Conservation (phyloP, 2,888 invertebrate species). For the Ichneumoninae sp. region DNA sequence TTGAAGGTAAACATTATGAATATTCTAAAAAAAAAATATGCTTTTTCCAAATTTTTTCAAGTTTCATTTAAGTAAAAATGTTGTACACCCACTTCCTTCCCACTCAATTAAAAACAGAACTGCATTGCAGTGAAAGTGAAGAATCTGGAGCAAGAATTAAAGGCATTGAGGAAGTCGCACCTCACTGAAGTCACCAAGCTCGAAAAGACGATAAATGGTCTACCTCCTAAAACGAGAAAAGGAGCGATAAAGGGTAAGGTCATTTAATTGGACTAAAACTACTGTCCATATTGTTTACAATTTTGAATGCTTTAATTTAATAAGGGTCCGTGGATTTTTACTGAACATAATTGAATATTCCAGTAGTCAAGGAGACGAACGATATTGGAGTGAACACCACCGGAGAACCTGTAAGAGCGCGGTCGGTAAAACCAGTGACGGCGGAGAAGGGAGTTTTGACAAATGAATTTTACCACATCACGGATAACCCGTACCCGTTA, state of each 20-base stretch:
- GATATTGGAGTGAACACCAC: constrained; percentile 62
- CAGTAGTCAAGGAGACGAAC: constrained; percentile 33
- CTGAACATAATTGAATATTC: not conserved
- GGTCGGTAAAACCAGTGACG: constrained; percentile 33
- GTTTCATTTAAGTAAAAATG: no score
- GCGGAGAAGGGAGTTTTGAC: constrained; percentile 69
- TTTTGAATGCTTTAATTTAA: not conserved
- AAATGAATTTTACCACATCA: constrained; percentile 70
- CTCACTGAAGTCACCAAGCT: constrained; percentile 46
- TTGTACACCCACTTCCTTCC: not conserved
- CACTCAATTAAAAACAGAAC: not conserved
- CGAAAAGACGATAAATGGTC: constrained; percentile 25
- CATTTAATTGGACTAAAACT: not conserved
- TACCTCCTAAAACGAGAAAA: constrained; percentile 59
- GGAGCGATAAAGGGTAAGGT: constrained; percentile 17
- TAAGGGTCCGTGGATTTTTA: not conserved
- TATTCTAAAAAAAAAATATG: not conserved
- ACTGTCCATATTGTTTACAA: not conserved
- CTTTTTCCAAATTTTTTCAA: no score
- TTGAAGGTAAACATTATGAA: constrained; percentile 70
- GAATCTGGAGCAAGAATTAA: constrained; percentile 71
- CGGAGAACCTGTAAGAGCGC: not conserved
- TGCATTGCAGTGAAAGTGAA: constrained; percentile 70
- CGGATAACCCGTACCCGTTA: constrained; percentile 72
- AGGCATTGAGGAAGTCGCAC: constrained; percentile 59